A percentile compares a stretch with the other conserved stretches of the same genome.
These are phyloP conservation scores for Zoanthus sansibaricus DNA, from an alignment of 92 coral and sea anemone species.

Conservation along the genomic window DNA sequence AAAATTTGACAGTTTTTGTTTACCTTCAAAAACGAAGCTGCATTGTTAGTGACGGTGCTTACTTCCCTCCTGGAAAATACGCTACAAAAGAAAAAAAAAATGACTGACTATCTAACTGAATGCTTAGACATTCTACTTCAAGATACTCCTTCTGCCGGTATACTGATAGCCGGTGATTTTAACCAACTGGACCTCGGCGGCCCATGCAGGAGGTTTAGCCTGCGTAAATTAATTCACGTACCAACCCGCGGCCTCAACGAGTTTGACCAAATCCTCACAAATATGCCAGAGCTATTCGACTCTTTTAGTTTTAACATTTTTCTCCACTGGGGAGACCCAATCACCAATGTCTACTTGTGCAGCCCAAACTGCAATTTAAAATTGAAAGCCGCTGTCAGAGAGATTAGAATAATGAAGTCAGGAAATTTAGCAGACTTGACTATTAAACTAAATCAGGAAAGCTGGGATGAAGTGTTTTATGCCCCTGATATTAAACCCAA, in stretches of 20 bases:
- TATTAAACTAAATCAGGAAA: constrained; percentile 46
- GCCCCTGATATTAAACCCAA: too few relatives aligned
- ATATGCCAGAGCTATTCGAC: not conserved
- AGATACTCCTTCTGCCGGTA: constrained; percentile 59
- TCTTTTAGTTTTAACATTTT: not conserved
- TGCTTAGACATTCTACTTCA: constrained; percentile 39
- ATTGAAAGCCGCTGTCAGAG: constrained; percentile 35
- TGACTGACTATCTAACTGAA: constrained; percentile 36
- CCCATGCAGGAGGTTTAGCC: constrained; percentile 33
- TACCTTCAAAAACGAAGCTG: too few relatives aligned
- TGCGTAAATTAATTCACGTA: not conserved
- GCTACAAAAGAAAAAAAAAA: constrained; percentile 20
- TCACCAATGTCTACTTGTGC: constrained; percentile 37
- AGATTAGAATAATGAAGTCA: constrained; percentile 50
- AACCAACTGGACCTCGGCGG: constrained; percentile 44
- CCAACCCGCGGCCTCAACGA: not conserved
- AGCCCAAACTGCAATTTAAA: constrained; percentile 47
- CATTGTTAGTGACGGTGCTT: constrained; percentile 30
- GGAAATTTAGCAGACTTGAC: constrained; percentile 56
- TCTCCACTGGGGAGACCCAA: constrained; percentile 35
- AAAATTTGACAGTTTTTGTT: too few relatives aligned
- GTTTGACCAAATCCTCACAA: not conserved
- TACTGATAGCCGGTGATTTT: constrained; percentile 55
- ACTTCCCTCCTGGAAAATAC: not conserved
- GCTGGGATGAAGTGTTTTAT: too few relatives aligned